Conservation (phyloP, 2,888 invertebrate genomes). For the Thymelicus acteon region DNA sequence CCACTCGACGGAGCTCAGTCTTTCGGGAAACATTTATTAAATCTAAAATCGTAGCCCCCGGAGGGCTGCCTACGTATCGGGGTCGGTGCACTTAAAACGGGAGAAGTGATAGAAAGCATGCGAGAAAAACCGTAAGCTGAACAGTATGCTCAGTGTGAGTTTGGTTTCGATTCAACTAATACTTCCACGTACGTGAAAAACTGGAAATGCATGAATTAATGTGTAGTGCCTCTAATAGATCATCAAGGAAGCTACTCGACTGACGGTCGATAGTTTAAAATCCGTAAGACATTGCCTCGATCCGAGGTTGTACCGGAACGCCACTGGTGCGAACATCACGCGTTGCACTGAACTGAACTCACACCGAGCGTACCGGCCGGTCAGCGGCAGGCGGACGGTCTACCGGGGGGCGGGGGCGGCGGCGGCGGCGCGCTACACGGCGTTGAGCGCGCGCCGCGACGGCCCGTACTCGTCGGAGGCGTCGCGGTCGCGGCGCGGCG, state of each 20-base stretch:
- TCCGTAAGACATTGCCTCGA: neutral
- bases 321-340: neutral
- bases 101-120: conserved; percentile 32
- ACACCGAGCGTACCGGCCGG: conserved; percentile 2
- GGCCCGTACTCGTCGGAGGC: conserved; percentile 85
- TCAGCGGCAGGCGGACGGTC: conserved; percentile 11
- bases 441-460: conserved; percentile 89
- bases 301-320: neutral
- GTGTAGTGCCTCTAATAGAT: neutral
- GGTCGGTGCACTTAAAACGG: conserved; percentile 35
- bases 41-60: conserved; percentile 17
- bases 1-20: conserved; percentile 24
- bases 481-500: conserved; percentile 70
- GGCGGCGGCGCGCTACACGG: conserved; percentile 85
- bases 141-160: conserved; percentile 1
- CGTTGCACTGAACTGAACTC: neutral
- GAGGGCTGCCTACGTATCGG: conserved; percentile 23
- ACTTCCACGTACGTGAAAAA: neutral
- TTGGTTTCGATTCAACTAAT: neutral
- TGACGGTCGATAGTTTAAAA: neutral
- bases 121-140: conserved; percentile 23
- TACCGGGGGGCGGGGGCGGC: conserved; percentile 48
- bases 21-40: conserved; percentile 9
- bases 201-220: neutral
- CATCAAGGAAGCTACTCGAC: neutral